A percentile compares a stretch with the other conserved stretches of the same genome.
phyloP scores from a whole-genome alignment of 2,113 vertebrate genomes.

The Carassius carassius region DNA sequence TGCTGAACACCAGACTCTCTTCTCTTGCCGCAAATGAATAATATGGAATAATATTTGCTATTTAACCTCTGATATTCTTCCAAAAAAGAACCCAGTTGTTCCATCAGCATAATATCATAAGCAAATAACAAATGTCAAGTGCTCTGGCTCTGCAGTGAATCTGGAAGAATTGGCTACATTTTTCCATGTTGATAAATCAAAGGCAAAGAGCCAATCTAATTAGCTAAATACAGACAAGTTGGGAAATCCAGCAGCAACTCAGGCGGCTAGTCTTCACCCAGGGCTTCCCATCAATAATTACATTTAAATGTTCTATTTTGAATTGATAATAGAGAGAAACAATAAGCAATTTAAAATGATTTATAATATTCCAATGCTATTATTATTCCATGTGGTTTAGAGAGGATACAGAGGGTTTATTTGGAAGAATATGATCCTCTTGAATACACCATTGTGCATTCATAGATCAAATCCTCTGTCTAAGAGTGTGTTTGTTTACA shows the following conservation, averaged over 20 bases:
- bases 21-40: slow-evolving; percentile 14
- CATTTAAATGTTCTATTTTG: slow-evolving; percentile 50
- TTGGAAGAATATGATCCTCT: slow-evolving; percentile 18
- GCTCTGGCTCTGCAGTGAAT: slow-evolving; percentile 48
- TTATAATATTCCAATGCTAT: slow-evolving; percentile 24
- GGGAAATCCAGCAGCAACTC: slow-evolving; percentile 44
- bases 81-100: slow-evolving; percentile 14
- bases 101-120: slow-evolving; percentile 25
- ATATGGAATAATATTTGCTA: background rate
- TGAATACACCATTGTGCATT: background rate
- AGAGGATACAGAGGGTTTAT: background rate
- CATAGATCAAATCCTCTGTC: background rate
- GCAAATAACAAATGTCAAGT: slow-evolving; percentile 47
- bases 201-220: slow-evolving; percentile 56
- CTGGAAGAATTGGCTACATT: slow-evolving; percentile 42
- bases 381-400: slow-evolving; percentile 5
- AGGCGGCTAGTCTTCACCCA: slow-evolving; percentile 47
- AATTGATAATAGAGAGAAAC: slow-evolving; percentile 34
- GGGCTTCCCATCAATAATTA: slow-evolving; percentile 42
- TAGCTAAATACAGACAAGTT: slow-evolving; percentile 51
- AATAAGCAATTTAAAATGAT: slow-evolving; percentile 18
- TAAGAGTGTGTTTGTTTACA: background rate
- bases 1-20: slow-evolving; percentile 3
- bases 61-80: slow-evolving; percentile 30
- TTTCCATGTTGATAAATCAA: slow-evolving; percentile 55